phyloP scores from a whole-genome alignment of 2,797 vertebrate species.

The Pseudochaenichthys georgianus region DNA sequence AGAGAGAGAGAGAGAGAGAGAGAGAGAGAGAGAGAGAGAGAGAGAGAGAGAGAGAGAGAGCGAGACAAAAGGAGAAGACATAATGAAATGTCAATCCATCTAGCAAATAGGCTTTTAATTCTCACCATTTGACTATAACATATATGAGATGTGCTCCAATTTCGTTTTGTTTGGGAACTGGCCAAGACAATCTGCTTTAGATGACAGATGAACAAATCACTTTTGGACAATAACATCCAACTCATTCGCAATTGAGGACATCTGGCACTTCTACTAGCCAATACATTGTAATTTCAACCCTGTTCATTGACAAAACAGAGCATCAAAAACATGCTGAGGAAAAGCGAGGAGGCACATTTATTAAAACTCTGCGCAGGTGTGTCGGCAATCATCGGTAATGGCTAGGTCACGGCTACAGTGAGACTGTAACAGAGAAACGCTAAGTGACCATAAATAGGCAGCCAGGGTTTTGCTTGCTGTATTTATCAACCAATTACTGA shows the following conservation, averaged over 20 bases:
- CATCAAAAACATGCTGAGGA: neutral
- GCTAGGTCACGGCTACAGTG: neutral
- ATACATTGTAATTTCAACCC: neutral
- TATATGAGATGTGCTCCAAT: constrained; percentile 38
- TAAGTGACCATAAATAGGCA: constrained; percentile 5
- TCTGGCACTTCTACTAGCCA: neutral
- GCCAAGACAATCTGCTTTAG: constrained; percentile 30
- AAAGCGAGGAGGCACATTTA: neutral
- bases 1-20: constrained; percentile 18
- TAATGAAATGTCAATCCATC: constrained; percentile 20
- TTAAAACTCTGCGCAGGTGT: constrained; percentile 14
- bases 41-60: neutral
- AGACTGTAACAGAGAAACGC: constrained; percentile 3
- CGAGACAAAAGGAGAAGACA: neutral
- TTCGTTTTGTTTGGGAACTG: constrained; percentile 24
- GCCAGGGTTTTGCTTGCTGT: constrained; percentile 24
- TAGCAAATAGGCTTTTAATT: constrained; percentile 14
- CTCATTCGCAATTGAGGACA: constrained; percentile 1
- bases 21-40: constrained; percentile 5
- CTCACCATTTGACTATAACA: constrained; percentile 37
- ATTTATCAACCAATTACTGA: constrained; percentile 41
- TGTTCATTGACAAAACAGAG: neutral
- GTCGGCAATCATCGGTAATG: constrained; percentile 15
- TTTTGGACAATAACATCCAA: constrained; percentile 14
- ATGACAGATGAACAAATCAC: constrained; percentile 20